Percentiles rank a stretch among this genome's conserved stretches.
Evolutionary conservation across 2,797 vertebrate species (phyloP).

Genomic region (Leucoraja ocellata): DNA sequence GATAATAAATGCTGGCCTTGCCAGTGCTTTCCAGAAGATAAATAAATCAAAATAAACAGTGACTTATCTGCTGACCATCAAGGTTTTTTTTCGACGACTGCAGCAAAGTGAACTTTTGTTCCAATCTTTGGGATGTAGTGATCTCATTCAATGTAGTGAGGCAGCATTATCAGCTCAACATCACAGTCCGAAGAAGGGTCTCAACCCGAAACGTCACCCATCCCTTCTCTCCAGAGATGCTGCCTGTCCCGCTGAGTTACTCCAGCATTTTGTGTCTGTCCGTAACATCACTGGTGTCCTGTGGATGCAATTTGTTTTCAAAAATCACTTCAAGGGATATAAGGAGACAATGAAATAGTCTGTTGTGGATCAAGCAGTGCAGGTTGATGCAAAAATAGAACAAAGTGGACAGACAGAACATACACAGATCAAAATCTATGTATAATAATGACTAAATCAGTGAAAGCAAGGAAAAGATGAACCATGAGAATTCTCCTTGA

Average conservation of each 20-base stretch:
- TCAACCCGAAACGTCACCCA: too few relatives aligned
- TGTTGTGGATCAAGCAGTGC: not conserved
- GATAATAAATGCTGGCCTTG: too few relatives aligned
- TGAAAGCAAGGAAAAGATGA: not conserved
- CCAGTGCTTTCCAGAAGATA: too few relatives aligned
- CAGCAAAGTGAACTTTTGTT: not conserved
- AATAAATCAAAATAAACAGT: too few relatives aligned
- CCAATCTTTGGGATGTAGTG: not conserved
- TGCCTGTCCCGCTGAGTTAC: too few relatives aligned
- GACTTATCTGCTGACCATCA: not conserved
- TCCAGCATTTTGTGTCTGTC: not conserved
- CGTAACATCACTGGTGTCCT: too few relatives aligned
- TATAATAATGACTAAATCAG: not conserved
- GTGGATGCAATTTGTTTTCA: not conserved
- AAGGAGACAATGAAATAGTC: not conserved
- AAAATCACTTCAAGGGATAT: not conserved
- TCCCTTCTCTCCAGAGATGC: too few relatives aligned
- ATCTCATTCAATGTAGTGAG: not conserved
- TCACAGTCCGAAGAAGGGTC: too few relatives aligned
- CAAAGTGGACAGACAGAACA: too few relatives aligned
- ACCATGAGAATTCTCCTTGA: too few relatives aligned
- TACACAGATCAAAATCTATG: not conserved
- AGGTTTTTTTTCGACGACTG: not conserved
- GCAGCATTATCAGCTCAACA: too few relatives aligned
- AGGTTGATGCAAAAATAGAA: not conserved